Conservation (phyloP, 1,140 invertebrate genomes). For the Pseudomyrmex cubaensis region DNA sequence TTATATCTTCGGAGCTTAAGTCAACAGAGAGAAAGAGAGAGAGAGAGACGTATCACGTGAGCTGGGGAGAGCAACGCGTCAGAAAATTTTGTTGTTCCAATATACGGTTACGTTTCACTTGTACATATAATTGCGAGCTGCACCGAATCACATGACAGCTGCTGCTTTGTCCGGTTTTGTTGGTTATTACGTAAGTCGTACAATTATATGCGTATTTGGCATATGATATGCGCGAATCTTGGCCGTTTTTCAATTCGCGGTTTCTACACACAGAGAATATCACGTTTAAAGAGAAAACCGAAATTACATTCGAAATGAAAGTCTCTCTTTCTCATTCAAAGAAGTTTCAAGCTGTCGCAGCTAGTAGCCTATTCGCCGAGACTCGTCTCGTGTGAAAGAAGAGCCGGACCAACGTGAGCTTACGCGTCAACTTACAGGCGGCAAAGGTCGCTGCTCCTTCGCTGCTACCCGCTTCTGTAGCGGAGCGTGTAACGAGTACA, state of each 20-base stretch:
- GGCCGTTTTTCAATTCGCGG: constrained; percentile 45
- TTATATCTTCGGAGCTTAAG: constrained; percentile 42
- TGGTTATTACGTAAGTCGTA: constrained; percentile 55
- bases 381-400: constrained; percentile 48
- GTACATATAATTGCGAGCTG: too few relatives aligned
- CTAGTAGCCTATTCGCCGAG: constrained; percentile 27
- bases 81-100: too few relatives aligned
- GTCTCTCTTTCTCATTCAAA: background rate
- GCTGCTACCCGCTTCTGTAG: constrained; percentile 62
- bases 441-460: constrained; percentile 65
- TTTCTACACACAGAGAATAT: background rate
- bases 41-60: too few relatives aligned
- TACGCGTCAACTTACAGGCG: constrained; percentile 59
- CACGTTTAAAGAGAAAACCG: constrained; percentile 1
- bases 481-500: constrained; percentile 12
- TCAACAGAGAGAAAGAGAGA: background rate
- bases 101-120: too few relatives aligned
- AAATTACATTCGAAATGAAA: constrained; percentile 15
- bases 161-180: constrained; percentile 33
- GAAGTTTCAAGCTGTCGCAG: constrained; percentile 28
- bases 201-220: constrained; percentile 60
- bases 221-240: constrained; percentile 13
- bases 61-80: too few relatives aligned
- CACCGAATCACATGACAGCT: background rate
- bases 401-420: constrained; percentile 53